Evolutionary conservation across 2,797 vertebrate species (phyloP).

Genomic region (Lagocephalus sceleratus): DNA sequence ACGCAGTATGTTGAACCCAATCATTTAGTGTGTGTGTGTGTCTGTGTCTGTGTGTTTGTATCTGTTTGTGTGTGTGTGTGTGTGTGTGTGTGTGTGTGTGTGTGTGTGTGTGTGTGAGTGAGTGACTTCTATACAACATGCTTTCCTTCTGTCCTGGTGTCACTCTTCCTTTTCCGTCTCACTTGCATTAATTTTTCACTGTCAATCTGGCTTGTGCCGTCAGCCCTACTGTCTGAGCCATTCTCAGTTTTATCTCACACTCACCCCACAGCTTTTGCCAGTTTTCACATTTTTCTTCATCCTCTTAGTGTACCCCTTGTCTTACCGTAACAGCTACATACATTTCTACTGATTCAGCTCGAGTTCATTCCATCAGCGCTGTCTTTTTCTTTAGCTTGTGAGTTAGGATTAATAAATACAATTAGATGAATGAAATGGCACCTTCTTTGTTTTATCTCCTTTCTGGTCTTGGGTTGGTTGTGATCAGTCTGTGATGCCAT

Average conservation of each 20-base stretch:
- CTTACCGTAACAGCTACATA: too few relatives aligned
- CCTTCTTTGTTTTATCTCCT: slow-evolving; percentile 25
- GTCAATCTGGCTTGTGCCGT: slow-evolving; percentile 76
- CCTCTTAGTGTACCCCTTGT: slow-evolving; percentile 16
- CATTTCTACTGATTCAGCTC: slow-evolving; percentile 44
- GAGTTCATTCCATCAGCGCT: slow-evolving; percentile 47
- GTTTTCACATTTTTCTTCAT: slow-evolving; percentile 38
- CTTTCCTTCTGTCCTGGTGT: slow-evolving; percentile 53
- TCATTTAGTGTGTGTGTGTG: slow-evolving; percentile 6
- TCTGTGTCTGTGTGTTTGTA: slow-evolving; percentile 37
- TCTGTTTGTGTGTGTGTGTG: slow-evolving; percentile 1
- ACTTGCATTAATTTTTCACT: slow-evolving; percentile 77
- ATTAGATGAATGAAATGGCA: slow-evolving; percentile 77
- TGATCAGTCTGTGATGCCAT: slow-evolving; percentile 64
- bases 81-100: slow-evolving; percentile 6
- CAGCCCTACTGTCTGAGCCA: slow-evolving; percentile 51
- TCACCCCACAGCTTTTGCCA: slow-evolving; percentile 38
- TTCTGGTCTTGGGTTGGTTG: not conserved
- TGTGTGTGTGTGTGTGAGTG: slow-evolving; percentile 37
- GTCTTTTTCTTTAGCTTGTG: slow-evolving; percentile 72
- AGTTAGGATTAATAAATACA: slow-evolving; percentile 70
- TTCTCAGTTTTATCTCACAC: slow-evolving; percentile 46
- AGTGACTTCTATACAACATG: slow-evolving; percentile 45
- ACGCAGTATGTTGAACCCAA: too few relatives aligned
- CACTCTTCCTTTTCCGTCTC: slow-evolving; percentile 54